phyloP scores from a whole-genome alignment of 2,113 vertebrate genomes.

The Bothrops jararaca region DNA sequence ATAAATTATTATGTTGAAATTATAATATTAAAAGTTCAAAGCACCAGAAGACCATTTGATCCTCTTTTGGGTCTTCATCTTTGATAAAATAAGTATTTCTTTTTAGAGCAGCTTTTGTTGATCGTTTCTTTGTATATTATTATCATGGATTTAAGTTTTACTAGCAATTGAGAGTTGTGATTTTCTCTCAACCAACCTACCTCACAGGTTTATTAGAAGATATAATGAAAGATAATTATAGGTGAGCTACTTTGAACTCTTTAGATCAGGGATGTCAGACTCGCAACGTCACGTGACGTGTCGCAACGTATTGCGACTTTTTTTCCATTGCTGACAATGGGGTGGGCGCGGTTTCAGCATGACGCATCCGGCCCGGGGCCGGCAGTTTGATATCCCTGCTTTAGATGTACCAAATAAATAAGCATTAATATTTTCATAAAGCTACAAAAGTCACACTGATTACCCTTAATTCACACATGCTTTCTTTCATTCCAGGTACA shows the following conservation, averaged over 20 bases:
- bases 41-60: neutral
- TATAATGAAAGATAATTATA: neutral
- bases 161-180: neutral
- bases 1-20: neutral
- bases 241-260: neutral
- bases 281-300: too few species aligned
- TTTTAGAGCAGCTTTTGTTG: neutral
- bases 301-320: too few species aligned
- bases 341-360: too few species aligned
- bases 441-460: neutral
- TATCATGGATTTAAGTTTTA: neutral
- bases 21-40: neutral
- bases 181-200: neutral
- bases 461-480: neutral
- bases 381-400: too few species aligned
- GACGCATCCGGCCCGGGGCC: too few species aligned
- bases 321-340: too few species aligned
- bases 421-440: neutral
- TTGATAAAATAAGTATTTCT: neutral
- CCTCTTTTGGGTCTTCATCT: neutral
- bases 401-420: neutral
- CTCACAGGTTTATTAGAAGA: neutral
- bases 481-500: slow-evolving; percentile 77
- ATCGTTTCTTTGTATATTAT: neutral
- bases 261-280: neutral